A percentile compares a stretch with the other conserved stretches of the same genome.
Evolutionary conservation across 2,888 invertebrate species (phyloP).

Genomic region (Argyresthia albistria): DNA sequence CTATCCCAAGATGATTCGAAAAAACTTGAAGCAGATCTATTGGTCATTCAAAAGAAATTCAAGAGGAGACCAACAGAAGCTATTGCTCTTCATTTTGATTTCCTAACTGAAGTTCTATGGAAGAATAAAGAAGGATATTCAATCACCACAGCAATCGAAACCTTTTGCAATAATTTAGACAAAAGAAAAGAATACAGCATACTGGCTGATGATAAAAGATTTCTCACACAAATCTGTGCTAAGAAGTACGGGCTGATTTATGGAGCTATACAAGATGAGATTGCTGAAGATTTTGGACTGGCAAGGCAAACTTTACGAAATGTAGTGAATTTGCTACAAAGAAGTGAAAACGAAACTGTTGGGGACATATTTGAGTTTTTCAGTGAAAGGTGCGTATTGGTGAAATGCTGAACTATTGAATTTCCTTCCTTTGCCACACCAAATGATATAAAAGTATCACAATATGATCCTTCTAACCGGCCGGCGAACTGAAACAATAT

Average conservation of each 20-base stretch:
- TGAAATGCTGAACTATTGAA: no score
- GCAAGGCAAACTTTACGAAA: conserved; percentile 31
- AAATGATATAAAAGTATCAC: no score
- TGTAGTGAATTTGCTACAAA: conserved; percentile 26
- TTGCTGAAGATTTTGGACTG: conserved; percentile 25
- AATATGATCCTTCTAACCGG: no score
- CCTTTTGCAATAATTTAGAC: conserved; percentile 32
- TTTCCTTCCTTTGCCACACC: no score
- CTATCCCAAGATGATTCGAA: conserved; percentile 23
- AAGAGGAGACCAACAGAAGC: conserved; percentile 41
- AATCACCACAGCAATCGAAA: conserved; percentile 29
- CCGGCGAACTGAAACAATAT: no score
- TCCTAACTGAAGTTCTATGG: conserved; percentile 42
- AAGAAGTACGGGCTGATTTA: conserved; percentile 41
- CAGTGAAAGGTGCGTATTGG: conserved; percentile 31
- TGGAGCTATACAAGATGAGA: conserved; percentile 21
- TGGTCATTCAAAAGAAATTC: conserved; percentile 33
- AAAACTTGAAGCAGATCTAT: conserved; percentile 26
- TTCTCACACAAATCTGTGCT: conserved; percentile 38
- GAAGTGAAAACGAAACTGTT: conserved; percentile 15
- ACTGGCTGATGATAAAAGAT: conserved; percentile 31
- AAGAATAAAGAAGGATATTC: conserved; percentile 27
- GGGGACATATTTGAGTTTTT: conserved; percentile 34
- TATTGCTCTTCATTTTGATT: conserved; percentile 45
- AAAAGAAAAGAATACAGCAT: conserved; percentile 27